Evolutionary conservation across 1,140 invertebrate genomes (phyloP), one percentile per base, ranked within the genome.

Genomic region (Melipona quadrifasciata): DNA sequence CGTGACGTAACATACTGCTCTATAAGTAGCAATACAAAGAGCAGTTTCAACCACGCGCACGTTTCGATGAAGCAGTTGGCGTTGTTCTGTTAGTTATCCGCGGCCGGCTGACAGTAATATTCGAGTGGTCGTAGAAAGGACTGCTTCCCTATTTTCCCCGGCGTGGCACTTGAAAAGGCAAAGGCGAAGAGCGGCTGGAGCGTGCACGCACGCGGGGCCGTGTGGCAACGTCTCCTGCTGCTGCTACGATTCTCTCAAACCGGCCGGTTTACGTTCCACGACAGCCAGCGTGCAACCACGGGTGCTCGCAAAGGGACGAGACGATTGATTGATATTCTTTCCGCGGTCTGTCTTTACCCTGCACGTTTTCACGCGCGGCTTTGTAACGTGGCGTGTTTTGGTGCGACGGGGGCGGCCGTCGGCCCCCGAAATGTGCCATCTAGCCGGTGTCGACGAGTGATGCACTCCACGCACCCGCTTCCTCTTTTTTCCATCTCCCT

Each of bases 321-420:
- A 67, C 85, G 91, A 92, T 91, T 90, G 91, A 92, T 92, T 90
- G 90, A 92, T 91, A 92, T 81, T 84, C 86, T 64, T 77, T 51
- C 80, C 73, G 82, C 79, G 86, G 81, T 47, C 73, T 70, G 85
- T 80, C 88, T 89, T 85, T 82, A 83, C 68, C 82, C 64, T 47
- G 75, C 55, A 76, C 76, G 80, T 72, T 86, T 84, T 82, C 61
- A 86, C 76, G 61, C 76, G 61, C 72, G 55, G 65, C 84, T 75
- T 84, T 74, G 77, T 74, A 79, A 55, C 76, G 17, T 17, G 12
- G 27, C 34, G 31, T 19, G 39, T 47, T 47, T 47, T 51, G 12
- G 8, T n/a, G 74, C 1, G 34, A 73, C 39, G n/a, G 47, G 51
- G 51, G 19, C 74, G 24, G 34, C 34, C 14, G 61, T 16, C 53